Evolutionary conservation across 2,888 invertebrate genomes (phyloP).

Genomic region (Electrophaes corylata): DNA sequence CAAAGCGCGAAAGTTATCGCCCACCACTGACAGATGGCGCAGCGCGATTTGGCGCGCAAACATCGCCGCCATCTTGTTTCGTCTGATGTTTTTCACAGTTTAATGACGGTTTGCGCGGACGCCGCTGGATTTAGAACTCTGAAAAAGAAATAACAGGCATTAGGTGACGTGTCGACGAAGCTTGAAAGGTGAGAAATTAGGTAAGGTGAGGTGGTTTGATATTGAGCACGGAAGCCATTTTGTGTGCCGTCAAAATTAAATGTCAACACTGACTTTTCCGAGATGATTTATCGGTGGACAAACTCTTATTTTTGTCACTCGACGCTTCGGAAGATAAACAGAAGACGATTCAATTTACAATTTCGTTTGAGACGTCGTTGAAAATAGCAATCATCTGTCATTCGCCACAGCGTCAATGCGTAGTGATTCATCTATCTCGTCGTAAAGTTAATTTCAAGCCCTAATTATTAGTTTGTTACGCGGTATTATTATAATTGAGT

Average conservation of each 20-base stretch:
- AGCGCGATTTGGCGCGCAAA: slow-evolving; percentile 71
- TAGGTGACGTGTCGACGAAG: slow-evolving; percentile 56
- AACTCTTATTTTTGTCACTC: slow-evolving; percentile 43
- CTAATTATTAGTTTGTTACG: neutral
- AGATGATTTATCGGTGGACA: slow-evolving; percentile 35
- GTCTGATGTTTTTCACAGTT: slow-evolving; percentile 73
- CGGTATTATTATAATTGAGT: neutral
- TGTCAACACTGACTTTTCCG: slow-evolving; percentile 50
- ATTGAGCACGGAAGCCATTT: slow-evolving; percentile 48
- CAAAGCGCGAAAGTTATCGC: slow-evolving; percentile 64
- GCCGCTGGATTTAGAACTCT: slow-evolving; percentile 69
- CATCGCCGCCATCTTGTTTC: slow-evolving; percentile 68
- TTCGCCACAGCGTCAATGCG: slow-evolving; percentile 1
- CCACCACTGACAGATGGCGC: slow-evolving; percentile 67
- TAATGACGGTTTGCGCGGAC: slow-evolving; percentile 59
- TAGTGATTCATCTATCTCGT: neutral
- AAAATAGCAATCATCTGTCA: slow-evolving; percentile 27
- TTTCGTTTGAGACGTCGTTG: slow-evolving; percentile 33
- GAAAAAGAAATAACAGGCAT: slow-evolving; percentile 73
- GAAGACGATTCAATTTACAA: slow-evolving; percentile 36
- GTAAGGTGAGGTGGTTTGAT: slow-evolving; percentile 70
- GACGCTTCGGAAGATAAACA: slow-evolving; percentile 34
- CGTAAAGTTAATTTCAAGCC: neutral
- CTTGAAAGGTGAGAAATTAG: slow-evolving; percentile 59
- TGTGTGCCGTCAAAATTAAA: slow-evolving; percentile 62